A percentile compares a stretch with the other conserved stretches of the same genome.
These are phyloP conservation scores for Chelidonichthys spinosus DNA, from an alignment of 2,797 vertebrate genomes.

Conservation along the genomic window DNA sequence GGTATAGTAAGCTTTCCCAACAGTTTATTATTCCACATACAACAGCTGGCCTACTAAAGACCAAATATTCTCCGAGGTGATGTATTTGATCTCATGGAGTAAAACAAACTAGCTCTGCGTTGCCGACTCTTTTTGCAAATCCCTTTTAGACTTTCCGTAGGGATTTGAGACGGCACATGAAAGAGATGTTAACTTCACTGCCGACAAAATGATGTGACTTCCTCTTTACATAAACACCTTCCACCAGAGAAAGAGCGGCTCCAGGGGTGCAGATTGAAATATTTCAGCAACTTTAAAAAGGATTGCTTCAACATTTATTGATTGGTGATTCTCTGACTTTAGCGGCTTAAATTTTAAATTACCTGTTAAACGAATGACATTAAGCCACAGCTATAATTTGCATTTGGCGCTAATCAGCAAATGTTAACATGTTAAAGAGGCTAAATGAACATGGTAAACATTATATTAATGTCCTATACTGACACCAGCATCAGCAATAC, in stretches of 20 bases:
- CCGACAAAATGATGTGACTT: slow-evolving; percentile 9
- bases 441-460: neutral
- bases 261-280: neutral
- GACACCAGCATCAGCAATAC: no score
- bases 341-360: no score
- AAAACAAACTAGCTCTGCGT: slow-evolving; percentile 1
- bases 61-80: neutral
- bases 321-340: neutral
- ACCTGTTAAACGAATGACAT: no score
- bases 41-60: neutral
- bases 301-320: neutral
- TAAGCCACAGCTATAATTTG: neutral
- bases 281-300: neutral
- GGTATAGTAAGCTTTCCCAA: neutral
- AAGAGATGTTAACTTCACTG: slow-evolving; percentile 5
- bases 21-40: no score
- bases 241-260: slow-evolving; percentile 6
- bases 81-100: neutral
- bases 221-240: slow-evolving; percentile 16
- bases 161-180: slow-evolving; percentile 41
- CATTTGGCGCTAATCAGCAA: no score
- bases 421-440: neutral
- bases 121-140: neutral
- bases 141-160: neutral
- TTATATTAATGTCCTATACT: neutral